Percentiles rank a stretch among this genome's conserved stretches.
Evolutionary conservation across 2,888 invertebrate species (phyloP).

Genomic region (Caenorhabditis sp.): DNA sequence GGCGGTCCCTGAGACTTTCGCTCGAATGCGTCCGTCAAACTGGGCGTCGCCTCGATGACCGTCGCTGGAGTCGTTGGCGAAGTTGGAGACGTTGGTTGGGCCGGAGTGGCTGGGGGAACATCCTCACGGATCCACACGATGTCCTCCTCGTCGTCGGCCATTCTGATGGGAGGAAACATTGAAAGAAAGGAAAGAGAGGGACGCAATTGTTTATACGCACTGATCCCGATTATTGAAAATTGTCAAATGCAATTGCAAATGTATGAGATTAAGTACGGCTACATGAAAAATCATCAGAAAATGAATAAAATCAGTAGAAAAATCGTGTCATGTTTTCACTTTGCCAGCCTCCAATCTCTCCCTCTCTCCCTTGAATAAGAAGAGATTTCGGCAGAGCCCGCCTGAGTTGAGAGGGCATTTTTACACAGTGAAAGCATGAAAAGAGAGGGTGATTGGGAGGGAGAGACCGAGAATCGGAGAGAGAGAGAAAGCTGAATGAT

Average conservation of each 20-base stretch:
- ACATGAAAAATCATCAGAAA: no score
- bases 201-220: background rate
- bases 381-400: background rate
- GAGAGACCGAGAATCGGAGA: constrained; percentile 14
- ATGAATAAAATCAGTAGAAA: no score
- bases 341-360: no score
- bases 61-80: constrained; percentile 54
- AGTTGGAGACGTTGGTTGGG: no score
- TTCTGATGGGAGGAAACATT: background rate
- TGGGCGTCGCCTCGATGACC: constrained; percentile 40
- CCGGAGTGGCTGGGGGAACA: no score
- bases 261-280: no score
- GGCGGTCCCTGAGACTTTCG: constrained; percentile 11
- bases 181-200: background rate
- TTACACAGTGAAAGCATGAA: constrained; percentile 38
- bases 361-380: background rate
- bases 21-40: constrained; percentile 22
- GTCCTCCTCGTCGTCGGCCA: constrained; percentile 57
- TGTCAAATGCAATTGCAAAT: no score
- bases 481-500: background rate
- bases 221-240: background rate
- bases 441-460: constrained; percentile 3
- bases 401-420: constrained; percentile 46
- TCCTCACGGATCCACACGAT: constrained; percentile 53
- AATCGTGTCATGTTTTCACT: background rate